A percentile compares a stretch with the other conserved stretches of the same genome.
These are phyloP conservation scores for Cariama cristata DNA, from an alignment of 2,113 vertebrate species.

Conservation along the genomic window DNA sequence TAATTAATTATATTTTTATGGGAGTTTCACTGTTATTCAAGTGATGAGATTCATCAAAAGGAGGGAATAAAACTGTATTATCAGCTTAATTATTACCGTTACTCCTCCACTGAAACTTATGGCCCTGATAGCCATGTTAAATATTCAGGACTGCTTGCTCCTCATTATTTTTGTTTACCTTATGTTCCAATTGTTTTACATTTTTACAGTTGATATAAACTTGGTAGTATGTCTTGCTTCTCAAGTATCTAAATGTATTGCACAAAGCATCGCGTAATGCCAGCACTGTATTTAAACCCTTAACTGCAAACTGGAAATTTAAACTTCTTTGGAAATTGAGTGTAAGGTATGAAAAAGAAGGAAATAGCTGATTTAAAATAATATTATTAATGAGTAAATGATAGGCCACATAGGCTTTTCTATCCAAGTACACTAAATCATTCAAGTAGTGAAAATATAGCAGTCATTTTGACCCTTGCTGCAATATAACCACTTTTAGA, in stretches of 20 bases:
- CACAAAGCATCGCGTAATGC: neutral
- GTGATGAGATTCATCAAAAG: neutral
- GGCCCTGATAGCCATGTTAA: neutral
- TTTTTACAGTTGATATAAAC: neutral
- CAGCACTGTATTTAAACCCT: neutral
- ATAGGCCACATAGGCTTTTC: neutral
- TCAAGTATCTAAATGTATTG: neutral
- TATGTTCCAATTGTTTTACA: neutral
- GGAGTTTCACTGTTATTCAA: neutral
- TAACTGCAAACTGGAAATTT: neutral
- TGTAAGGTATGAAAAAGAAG: neutral
- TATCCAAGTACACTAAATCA: neutral
- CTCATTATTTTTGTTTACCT: neutral
- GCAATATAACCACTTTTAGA: neutral
- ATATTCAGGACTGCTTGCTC: neutral
- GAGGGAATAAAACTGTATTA: neutral
- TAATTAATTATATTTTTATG: slow-evolving; percentile 15
- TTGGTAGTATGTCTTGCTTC: neutral
- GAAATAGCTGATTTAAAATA: neutral
- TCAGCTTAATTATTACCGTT: slow-evolving; percentile 10
- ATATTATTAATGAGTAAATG: neutral
- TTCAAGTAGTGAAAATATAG: neutral
- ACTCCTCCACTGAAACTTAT: neutral
- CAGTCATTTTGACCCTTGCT: neutral
- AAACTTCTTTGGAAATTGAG: neutral